Evolutionary conservation across 2,797 vertebrate species (phyloP).

Genomic region (Neosilurus hyrtlii): DNA sequence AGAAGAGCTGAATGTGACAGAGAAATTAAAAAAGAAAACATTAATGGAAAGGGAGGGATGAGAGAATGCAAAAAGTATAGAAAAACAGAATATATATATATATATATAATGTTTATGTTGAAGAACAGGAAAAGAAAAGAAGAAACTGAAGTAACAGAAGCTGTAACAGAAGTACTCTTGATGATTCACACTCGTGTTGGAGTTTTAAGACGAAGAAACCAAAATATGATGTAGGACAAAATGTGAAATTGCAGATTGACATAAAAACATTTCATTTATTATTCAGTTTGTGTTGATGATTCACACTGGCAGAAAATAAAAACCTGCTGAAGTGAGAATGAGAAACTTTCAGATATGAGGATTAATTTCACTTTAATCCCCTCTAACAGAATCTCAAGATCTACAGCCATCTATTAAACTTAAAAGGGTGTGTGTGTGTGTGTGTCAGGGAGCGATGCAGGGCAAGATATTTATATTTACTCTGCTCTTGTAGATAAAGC

Average conservation of each 20-base stretch:
- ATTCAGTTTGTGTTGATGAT: background rate
- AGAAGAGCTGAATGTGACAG: background rate
- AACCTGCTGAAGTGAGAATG: background rate
- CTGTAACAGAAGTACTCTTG: background rate
- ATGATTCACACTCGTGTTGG: background rate
- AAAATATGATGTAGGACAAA: background rate
- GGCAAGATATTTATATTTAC: background rate
- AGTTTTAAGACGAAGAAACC: background rate
- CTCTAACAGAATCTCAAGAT: background rate
- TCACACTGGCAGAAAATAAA: background rate
- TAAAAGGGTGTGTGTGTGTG: background rate
- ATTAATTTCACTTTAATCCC: conserved; percentile 14
- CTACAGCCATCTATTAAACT: background rate
- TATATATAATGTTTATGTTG: no score
- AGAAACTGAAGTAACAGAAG: background rate
- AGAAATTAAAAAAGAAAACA: background rate
- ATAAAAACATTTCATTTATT: background rate
- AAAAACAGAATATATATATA: background rate
- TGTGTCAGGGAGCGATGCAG: background rate
- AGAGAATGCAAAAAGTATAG: background rate
- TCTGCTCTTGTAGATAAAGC: background rate
- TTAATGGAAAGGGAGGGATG: background rate
- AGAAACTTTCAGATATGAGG: background rate
- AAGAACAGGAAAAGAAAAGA: background rate
- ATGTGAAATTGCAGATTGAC: background rate